phyloP scores from a whole-genome alignment of 2,113 vertebrate genomes.

The Onychorhynchus coronatus region DNA sequence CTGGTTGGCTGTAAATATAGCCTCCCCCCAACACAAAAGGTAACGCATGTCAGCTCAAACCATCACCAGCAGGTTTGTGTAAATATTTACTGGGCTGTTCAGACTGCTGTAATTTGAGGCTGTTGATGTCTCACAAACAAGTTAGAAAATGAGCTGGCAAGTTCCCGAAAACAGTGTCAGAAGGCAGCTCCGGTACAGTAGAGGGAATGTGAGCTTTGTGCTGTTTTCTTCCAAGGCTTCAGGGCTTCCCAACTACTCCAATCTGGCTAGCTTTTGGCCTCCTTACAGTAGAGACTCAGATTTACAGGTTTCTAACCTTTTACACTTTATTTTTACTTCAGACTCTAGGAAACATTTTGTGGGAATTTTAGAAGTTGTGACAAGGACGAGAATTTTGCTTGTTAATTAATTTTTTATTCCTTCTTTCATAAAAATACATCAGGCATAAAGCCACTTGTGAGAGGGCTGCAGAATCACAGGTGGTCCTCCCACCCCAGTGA shows the following conservation, averaged over 20 bases:
- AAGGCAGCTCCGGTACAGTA: conserved; percentile 33
- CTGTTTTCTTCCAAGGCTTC: neutral
- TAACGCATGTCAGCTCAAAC: conserved; percentile 45
- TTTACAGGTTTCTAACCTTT: neutral
- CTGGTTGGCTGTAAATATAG: conserved; percentile 70
- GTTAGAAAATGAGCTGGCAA: conserved; percentile 60
- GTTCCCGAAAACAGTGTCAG: conserved; percentile 54
- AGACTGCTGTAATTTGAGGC: conserved; percentile 53
- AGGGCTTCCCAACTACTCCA: neutral
- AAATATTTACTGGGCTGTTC: conserved; percentile 68
- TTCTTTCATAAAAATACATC: neutral
- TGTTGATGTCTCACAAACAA: conserved; percentile 61
- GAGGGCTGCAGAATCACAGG: neutral
- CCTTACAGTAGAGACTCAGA: neutral
- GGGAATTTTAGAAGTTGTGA: neutral
- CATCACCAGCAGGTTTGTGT: conserved; percentile 65
- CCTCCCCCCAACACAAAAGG: conserved; percentile 48
- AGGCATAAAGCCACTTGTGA: neutral
- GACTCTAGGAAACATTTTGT: neutral
- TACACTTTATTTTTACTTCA: neutral
- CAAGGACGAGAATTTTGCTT: neutral
- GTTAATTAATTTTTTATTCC: neutral
- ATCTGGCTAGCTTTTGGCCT: neutral
- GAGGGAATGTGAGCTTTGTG: neutral
- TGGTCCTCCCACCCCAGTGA: neutral